Evolutionary conservation across 1,140 invertebrate genomes (phyloP).

Genomic region (Prorops nasuta): DNA sequence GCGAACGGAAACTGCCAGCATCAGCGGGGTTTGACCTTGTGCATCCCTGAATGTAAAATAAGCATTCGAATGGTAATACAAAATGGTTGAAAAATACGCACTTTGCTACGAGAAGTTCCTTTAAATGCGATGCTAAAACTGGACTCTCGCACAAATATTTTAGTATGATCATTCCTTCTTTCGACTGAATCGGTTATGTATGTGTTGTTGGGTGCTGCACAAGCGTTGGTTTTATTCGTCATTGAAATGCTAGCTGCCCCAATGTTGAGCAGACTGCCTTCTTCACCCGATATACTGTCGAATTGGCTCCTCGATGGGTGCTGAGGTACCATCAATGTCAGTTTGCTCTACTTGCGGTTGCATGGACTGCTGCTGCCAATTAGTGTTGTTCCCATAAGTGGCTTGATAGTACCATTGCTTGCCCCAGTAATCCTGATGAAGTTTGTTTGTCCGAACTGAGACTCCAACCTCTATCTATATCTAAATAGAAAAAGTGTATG

Average conservation of each 20-base stretch:
- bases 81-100: conserved; percentile 42
- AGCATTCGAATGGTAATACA: background rate
- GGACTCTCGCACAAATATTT: conserved; percentile 79
- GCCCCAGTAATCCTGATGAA: conserved; percentile 53
- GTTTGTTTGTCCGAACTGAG: conserved; percentile 54
- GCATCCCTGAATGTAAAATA: conserved; percentile 69
- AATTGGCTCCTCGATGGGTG: conserved; percentile 67
- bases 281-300: conserved; percentile 74
- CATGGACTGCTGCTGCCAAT: conserved; percentile 39
- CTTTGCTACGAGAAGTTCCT: conserved; percentile 80
- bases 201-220: conserved; percentile 44
- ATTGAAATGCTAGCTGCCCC: conserved; percentile 52
- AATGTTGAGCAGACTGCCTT: conserved; percentile 72
- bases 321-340: conserved; percentile 37
- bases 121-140: conserved; percentile 75
- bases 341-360: conserved; percentile 31
- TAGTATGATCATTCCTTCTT: conserved; percentile 81
- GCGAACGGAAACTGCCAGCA: conserved; percentile 89
- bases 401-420: conserved; percentile 46
- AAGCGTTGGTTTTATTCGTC: conserved; percentile 45
- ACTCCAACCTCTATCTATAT: conserved; percentile 57
- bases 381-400: conserved; percentile 35
- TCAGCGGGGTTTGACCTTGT: conserved; percentile 94
- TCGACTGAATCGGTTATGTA: conserved; percentile 76
- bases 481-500: too few species aligned